Base-by-base conservation (phyloP, 1,140 invertebrate species). In the Telenomus remus region DNA sequence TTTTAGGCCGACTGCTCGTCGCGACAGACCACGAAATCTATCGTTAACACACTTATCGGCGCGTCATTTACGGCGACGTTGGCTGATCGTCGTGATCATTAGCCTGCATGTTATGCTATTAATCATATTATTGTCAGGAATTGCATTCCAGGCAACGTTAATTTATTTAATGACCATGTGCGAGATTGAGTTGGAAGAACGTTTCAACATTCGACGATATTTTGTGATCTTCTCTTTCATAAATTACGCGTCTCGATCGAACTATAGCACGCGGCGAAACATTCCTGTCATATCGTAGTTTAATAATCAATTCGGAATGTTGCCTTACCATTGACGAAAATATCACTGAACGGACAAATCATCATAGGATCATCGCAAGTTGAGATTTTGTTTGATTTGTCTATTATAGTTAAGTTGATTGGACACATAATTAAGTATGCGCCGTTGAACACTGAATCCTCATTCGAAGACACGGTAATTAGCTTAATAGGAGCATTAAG, bases 41-140 rank as follows among this genome's bases (percentile, higher is more conserved):
- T 48, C 61, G 66, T 75, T 73, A 75, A 69, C 54, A 70, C 43
- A 56, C 65, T 60, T 44, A 77, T 71, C 61, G 71, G 65, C 56
- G 55, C 54, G 56, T 60, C 56, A 47, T 27, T 27, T 74, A 59
- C 46, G 54, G 65, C 48, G 66, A 74, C 50, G 57, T 74, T 66
- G 71, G 74, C 70, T 64, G 68, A 78, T 69, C 65, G 76, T 60
- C 73, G 44, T 73, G 47, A 55, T 61, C 57, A 65, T 69, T 61
- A 63, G 8, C 44, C 33, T 37, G 34, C 15, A 49, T 66, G 74
- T 79, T 79, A 68, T 60, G 65, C 61, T 74, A 76, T 81, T 78
- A 81, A 81, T 79, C 79, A 79, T 76, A 78, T 73, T 80, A 78
- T 72, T 76, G 68, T 75, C 74, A 74, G 65, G 54, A 77, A 79